Evolutionary conservation across 2,888 invertebrate genomes (phyloP).

Genomic region (Bimastos eiseni): DNA sequence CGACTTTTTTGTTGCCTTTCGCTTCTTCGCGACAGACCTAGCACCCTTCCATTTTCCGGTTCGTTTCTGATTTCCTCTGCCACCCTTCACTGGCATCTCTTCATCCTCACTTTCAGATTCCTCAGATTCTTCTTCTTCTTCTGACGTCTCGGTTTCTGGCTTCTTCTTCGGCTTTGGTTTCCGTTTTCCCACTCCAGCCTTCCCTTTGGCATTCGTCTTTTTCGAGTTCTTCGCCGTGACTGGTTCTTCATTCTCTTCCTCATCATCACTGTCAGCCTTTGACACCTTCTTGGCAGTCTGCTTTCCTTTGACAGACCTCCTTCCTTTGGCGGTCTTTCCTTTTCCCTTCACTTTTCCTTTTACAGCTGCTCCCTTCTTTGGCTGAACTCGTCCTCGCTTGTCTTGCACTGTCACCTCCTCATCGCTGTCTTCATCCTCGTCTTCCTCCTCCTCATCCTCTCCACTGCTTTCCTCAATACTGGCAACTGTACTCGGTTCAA

Average conservation of each 20-base stretch:
- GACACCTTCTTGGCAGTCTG: neutral
- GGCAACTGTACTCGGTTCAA: neutral
- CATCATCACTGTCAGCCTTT: neutral
- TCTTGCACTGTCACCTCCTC: neutral
- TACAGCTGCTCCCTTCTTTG: neutral
- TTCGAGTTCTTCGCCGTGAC: neutral
- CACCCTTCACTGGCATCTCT: neutral
- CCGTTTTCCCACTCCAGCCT: constrained; percentile 16
- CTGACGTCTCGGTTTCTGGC: constrained; percentile 15
- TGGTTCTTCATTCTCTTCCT: neutral
- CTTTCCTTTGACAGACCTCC: neutral
- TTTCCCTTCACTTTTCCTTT: constrained; percentile 8
- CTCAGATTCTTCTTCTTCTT: constrained; percentile 56
- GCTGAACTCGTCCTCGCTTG: constrained; percentile 16
- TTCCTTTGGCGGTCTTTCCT: neutral
- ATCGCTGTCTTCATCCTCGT: neutral
- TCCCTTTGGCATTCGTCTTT: neutral
- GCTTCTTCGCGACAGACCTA: neutral
- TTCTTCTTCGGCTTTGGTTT: constrained; percentile 56
- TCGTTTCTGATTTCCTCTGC: neutral
- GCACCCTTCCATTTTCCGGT: neutral
- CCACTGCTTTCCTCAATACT: neutral
- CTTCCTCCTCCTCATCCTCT: neutral
- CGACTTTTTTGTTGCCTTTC: neutral
- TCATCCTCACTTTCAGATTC: constrained; percentile 62